Evolutionary conservation across 2,113 vertebrate genomes (phyloP).

Genomic region (Chaetura pelagica): DNA sequence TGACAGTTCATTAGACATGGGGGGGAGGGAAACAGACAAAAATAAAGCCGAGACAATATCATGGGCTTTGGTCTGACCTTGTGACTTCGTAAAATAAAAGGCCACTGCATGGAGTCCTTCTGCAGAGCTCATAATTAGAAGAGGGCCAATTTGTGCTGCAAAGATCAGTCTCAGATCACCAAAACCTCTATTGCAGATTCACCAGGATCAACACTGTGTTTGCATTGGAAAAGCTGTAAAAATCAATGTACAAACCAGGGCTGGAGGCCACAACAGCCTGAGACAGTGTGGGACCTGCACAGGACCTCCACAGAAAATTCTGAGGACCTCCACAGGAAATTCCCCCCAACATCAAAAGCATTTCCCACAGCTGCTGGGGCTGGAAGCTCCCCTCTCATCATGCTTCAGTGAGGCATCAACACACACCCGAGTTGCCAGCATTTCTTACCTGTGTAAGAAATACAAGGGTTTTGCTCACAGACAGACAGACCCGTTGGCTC

Average conservation of each 20-base stretch:
- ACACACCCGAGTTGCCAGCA: fast-evolving
- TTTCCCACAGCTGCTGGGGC: neutral
- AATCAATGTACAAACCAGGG: neutral
- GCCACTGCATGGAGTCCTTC: neutral
- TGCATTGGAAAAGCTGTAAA: neutral
- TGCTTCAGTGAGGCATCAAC: fast-evolving
- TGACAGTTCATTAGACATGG: neutral
- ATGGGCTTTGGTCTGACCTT: neutral
- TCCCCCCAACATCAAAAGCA: neutral
- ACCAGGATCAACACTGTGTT: neutral
- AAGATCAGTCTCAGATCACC: neutral
- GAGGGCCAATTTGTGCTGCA: neutral
- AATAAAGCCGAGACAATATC: neutral
- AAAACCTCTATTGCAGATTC: neutral
- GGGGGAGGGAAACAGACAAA: neutral
- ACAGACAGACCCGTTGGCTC: neutral
- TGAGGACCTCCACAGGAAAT: neutral
- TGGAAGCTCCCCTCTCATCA: neutral
- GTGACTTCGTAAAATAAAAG: neutral
- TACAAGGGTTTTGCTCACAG: neutral
- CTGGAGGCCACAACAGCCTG: neutral
- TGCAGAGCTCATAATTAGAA: neutral
- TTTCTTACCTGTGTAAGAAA: neutral
- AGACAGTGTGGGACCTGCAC: neutral
- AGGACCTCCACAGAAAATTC: neutral